Evolutionary conservation across 2,113 vertebrate genomes (phyloP).

Genomic region (Hemichromis elongatus): DNA sequence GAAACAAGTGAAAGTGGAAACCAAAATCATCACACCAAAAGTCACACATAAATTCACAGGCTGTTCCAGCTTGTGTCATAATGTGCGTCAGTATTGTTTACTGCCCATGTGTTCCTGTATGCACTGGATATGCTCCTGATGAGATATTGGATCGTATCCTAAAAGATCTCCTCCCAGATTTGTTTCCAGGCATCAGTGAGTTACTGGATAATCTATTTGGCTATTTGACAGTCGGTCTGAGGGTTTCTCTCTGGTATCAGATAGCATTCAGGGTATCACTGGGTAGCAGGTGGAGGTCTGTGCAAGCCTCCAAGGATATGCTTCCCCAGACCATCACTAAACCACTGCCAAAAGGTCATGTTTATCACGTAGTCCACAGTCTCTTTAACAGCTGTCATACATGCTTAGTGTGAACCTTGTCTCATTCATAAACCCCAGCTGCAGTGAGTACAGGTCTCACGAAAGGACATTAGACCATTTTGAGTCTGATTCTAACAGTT

Average conservation of each 20-base stretch:
- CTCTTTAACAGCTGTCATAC: neutral
- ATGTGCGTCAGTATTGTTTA: neutral
- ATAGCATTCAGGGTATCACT: neutral
- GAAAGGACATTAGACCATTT: neutral
- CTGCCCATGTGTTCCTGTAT: neutral
- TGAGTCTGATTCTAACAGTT: neutral
- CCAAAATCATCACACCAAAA: neutral
- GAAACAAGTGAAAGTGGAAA: neutral
- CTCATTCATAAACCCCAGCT: no score
- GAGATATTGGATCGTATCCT: neutral
- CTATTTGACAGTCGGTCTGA: rapidly evolving
- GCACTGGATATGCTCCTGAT: neutral
- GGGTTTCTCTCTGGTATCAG: neutral
- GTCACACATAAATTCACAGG: neutral
- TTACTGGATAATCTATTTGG: neutral
- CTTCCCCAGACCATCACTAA: neutral
- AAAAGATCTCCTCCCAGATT: neutral
- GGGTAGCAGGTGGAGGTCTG: neutral
- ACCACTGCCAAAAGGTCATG: neutral
- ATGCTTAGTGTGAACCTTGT: neutral
- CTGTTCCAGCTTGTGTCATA: neutral
- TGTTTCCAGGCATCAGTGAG: neutral
- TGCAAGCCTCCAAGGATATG: neutral
- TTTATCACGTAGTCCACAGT: neutral
- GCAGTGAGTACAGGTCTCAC: neutral